A percentile compares a stretch with the other conserved stretches of the same genome.
These are phyloP conservation scores for Drosophila ercepeae DNA, from an alignment of 1,140 invertebrate genomes.

Conservation along the genomic window DNA sequence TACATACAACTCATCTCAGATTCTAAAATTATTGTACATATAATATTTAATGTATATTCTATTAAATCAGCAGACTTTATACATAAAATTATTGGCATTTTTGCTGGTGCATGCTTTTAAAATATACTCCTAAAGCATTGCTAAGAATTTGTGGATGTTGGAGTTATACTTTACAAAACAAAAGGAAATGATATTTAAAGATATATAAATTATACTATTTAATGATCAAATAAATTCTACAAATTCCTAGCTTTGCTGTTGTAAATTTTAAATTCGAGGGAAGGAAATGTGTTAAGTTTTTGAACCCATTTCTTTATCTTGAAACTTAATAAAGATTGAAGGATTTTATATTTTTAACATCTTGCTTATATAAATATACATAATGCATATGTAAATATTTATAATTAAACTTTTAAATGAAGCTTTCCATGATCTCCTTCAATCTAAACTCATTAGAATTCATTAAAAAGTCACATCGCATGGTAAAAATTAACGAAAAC, in stretches of 20 bases:
- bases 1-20: constrained; percentile 50
- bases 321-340: constrained; percentile 19
- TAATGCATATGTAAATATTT: not conserved
- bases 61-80: constrained; percentile 11
- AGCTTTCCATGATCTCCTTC: constrained; percentile 15
- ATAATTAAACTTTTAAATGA: not conserved
- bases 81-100: constrained; percentile 73
- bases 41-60: constrained; percentile 20
- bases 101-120: constrained; percentile 64
- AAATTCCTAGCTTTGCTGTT: constrained; percentile 42
- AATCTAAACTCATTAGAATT: constrained; percentile 18
- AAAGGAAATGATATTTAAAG: constrained; percentile 2
- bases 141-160: constrained; percentile 42
- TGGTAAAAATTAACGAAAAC: constrained; percentile 26
- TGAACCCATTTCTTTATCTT: not conserved
- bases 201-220: not conserved
- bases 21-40: constrained; percentile 28
- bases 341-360: not conserved
- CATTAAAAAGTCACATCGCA: constrained; percentile 55
- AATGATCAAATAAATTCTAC: constrained; percentile 32
- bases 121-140: too few species aligned
- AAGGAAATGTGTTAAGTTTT: constrained; percentile 30
- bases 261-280: constrained; percentile 50
- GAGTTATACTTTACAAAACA: not conserved
- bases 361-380: not conserved